Base-by-base conservation (phyloP, 2,797 vertebrate species). In the Alca torda region DNA sequence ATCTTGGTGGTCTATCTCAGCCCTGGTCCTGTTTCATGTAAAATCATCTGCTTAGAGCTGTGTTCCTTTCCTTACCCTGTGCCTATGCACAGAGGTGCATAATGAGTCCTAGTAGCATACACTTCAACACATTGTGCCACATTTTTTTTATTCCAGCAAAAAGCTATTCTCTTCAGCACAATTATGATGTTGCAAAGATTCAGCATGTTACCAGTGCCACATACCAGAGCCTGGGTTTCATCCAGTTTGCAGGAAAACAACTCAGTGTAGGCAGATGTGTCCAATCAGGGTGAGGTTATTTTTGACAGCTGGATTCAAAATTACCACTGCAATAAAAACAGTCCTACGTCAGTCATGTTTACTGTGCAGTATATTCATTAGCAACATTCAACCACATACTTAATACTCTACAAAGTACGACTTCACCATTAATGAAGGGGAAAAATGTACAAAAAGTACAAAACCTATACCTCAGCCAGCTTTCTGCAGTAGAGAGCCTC, bases 241-340 rank as follows among this genome's bases (percentile, higher is more conserved):
- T 54, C 53, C 59, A 75, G 16, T 57, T 80, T 41, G 33, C 50
- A 70, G 24, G 70, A 88, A 79, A 80, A 63, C 50, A 88, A 23
- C 57, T 85, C 83, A 43, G 26, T 21, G 19, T 45, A 70, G 45
- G 67, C 89, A 95, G 59, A 72, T 67, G 50, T 67, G 50, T 28
- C 74, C 70, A 75, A 2, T 50, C 14, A 75, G n/a, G 16, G 12
- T 53, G 31, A 77, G 56, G 13, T 46, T 88, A 21, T 51, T 96
- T 91, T 82, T 87, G 50, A 91, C 48, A 82, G 48, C 54, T 69
- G 64, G 59, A 65, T 84, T 92, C 61, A 88, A 77, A 95, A 89
- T 60, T 86, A 87, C 61, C 30, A 61, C 33, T 3, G 3, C 20
- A 80, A 75, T 81, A 87, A 59, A 81, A 79, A 30, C 33, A 84